A percentile compares a stretch with the other conserved stretches of the same genome.
Evolutionary conservation across 2,113 vertebrate genomes (phyloP).

Genomic region (Pollachius pollachius): DNA sequence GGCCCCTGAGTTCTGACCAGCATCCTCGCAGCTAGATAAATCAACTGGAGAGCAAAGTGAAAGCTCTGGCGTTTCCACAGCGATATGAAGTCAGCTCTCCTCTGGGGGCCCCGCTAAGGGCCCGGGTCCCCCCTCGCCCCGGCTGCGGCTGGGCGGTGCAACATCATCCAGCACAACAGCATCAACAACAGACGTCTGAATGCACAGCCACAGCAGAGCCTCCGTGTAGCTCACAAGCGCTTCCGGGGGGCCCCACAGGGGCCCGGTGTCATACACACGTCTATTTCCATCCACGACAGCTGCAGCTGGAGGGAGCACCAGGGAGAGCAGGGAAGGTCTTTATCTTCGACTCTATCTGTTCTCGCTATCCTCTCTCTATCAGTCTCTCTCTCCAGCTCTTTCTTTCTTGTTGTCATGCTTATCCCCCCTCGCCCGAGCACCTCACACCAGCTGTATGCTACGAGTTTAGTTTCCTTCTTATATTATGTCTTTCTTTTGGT

Average conservation of each 20-base stretch:
- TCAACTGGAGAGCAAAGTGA: constrained; percentile 31
- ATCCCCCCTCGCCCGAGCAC: constrained; percentile 14
- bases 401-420: neutral
- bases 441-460: neutral
- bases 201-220: constrained; percentile 37
- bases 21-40: constrained; percentile 65
- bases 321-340: constrained; percentile 35
- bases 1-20: constrained; percentile 59
- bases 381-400: neutral
- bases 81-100: constrained; percentile 58
- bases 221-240: constrained; percentile 27
- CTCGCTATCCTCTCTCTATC: constrained; percentile 3
- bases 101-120: constrained; percentile 52
- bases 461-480: constrained; percentile 5
- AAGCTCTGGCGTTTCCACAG: constrained; percentile 59
- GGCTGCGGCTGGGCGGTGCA: constrained; percentile 25
- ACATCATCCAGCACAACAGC: constrained; percentile 44
- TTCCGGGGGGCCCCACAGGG: constrained; percentile 38
- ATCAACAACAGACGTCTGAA: constrained; percentile 33
- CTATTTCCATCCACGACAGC: constrained; percentile 44
- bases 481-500: neutral
- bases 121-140: constrained; percentile 41
- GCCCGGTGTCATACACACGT: constrained; percentile 52
- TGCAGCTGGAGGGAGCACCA: constrained; percentile 39
- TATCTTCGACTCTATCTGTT: constrained; percentile 23